Evolutionary conservation across 2,797 vertebrate genomes (phyloP), one percentile per base, ranked within the genome.

Genomic region (Buphagus erythrorhynchus): DNA sequence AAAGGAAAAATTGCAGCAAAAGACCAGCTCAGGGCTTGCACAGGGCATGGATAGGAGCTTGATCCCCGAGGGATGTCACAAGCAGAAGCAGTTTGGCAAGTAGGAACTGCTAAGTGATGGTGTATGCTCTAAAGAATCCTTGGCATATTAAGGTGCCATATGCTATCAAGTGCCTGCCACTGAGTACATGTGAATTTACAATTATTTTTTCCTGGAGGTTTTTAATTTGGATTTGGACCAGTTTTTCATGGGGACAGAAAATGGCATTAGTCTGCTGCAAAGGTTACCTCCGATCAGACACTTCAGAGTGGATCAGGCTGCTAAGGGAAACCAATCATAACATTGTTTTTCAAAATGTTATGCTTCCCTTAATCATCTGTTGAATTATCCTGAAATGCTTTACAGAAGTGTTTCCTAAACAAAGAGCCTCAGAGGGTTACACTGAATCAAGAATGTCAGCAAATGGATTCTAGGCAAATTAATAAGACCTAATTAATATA

Each of bases 131-230:
- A 5, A 82, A 74, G 74, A 67, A 69, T 85, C 81, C 63, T 76
- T 85, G 94, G 81, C 94, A 71, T 49, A 63, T 55, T 93, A 69
- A 79, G 67, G 52, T 85, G 91, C 89, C 91, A 76, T 94, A 92
- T 91, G 94, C 78, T 93, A 76, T 71, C 84, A 87, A 95, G 62
- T 73, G 84, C 86, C 63, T 76, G 76, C 74, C 80, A 72, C 87
- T 67, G 65, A 45, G 31, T 61, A 81, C 1, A 8, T 93, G 46
- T 46, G 69, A 93, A 94, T 88, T 86, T 54, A 65, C 63, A 71
- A 87, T 67, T 74, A 42, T 71, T 81, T 93, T 81, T 67, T 85
- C 13, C 73, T 83, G 54, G 40, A 48, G 54, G 7, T 72, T 94
- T 93, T 91, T 16, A 46, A 72, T 71, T 95, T 94, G 82, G 66